phyloP scores from a whole-genome alignment of 92 coral and sea anemone species.

The Galaxea fascicularis region DNA sequence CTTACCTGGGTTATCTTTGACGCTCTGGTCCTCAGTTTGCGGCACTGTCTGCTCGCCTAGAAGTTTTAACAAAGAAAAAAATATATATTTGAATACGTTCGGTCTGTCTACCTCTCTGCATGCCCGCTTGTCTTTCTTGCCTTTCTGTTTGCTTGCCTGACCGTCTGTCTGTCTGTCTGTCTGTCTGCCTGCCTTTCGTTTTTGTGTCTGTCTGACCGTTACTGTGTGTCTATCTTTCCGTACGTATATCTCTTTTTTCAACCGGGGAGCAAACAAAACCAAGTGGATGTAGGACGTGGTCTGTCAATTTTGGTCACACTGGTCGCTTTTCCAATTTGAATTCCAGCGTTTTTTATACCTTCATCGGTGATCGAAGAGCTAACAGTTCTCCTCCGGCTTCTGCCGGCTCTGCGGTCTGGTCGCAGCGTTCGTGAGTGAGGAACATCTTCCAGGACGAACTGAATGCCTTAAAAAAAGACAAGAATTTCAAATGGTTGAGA shows the following conservation, averaged over 20 bases:
- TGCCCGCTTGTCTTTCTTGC: neutral
- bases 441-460: slow-evolving; percentile 17
- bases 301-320: no score
- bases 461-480: slow-evolving; percentile 16
- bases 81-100: no score
- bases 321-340: no score
- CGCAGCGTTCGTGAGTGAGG: slow-evolving; percentile 6
- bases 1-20: neutral
- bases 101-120: no score
- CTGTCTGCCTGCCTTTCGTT: neutral
- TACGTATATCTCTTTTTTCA: no score
- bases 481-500: neutral
- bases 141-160: no score
- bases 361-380: slow-evolving; percentile 30
- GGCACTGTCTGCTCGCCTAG: slow-evolving; percentile 43
- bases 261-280: no score
- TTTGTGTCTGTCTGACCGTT: no score
- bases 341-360: neutral
- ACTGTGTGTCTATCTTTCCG: no score
- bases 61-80: neutral
- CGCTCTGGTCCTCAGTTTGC: neutral
- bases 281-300: no score
- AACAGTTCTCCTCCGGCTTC: slow-evolving; percentile 21
- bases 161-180: no score
- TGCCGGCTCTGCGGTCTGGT: neutral